A percentile compares a stretch with the other conserved stretches of the same genome.
Evolutionary conservation across 2,797 vertebrate genomes (phyloP).

Genomic region (Gobionotothen gibberifrons): DNA sequence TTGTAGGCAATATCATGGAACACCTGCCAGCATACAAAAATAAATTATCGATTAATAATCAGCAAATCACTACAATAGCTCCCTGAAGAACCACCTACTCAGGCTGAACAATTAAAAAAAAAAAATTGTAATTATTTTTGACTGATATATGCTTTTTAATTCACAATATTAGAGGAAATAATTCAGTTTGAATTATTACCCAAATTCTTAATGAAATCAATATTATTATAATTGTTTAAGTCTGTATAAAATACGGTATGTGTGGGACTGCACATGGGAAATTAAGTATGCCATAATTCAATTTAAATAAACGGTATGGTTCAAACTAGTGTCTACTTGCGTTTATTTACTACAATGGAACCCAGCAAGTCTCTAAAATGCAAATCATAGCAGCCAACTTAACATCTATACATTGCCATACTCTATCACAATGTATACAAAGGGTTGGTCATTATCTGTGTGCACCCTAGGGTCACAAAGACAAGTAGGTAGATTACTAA

Average conservation of each 20-base stretch:
- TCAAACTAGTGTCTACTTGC: too few species aligned
- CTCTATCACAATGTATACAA: constrained; percentile 20
- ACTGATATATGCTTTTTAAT: too few species aligned
- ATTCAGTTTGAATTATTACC: too few species aligned
- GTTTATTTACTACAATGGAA: neutral
- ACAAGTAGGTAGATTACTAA: neutral
- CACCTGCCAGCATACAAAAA: constrained; percentile 81
- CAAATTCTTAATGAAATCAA: too few species aligned
- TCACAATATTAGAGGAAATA: too few species aligned
- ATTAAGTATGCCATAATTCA: too few species aligned
- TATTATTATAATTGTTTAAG: too few species aligned
- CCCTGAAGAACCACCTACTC: neutral
- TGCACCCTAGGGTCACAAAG: neutral
- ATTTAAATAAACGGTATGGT: too few species aligned
- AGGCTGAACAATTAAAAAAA: too few species aligned
- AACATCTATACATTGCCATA: neutral
- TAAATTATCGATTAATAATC: neutral
- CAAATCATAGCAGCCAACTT: neutral
- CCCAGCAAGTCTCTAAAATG: neutral
- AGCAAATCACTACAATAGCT: neutral
- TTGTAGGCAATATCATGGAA: constrained; percentile 99
- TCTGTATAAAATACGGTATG: too few species aligned
- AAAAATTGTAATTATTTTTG: too few species aligned
- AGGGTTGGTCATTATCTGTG: neutral
- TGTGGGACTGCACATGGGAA: too few species aligned